phyloP scores from a whole-genome alignment of 2,888 invertebrate genomes.

The Eustalomyia histrio region DNA sequence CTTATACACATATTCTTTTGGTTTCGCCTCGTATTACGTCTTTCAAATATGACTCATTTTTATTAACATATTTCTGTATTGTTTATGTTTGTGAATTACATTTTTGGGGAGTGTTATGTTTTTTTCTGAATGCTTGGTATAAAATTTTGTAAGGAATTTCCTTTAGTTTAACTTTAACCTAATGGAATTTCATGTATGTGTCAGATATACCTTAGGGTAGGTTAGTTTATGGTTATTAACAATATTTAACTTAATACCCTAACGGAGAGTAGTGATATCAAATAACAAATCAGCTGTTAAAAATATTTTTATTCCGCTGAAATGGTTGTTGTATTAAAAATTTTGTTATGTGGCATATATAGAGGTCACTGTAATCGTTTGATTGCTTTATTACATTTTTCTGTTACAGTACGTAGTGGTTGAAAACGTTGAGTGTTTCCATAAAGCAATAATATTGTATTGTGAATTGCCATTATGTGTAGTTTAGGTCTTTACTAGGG shows the following conservation, averaged over 20 bases:
- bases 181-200: slow-evolving; percentile 35
- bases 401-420: not conserved
- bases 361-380: not conserved
- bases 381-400: not conserved
- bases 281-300: not conserved
- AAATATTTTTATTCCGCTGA: not conserved
- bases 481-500: too few relatives aligned
- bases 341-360: not conserved
- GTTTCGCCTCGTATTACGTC: not conserved
- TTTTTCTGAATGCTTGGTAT: slow-evolving; percentile 73
- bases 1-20: not conserved
- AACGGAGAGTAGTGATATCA: not conserved
- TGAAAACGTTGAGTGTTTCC: too few relatives aligned
- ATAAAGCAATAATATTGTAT: too few relatives aligned
- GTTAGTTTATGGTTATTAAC: not conserved
- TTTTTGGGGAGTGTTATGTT: not conserved
- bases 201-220: slow-evolving; percentile 6
- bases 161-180: slow-evolving; percentile 67
- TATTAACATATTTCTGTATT: slow-evolving; percentile 47
- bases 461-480: too few relatives aligned
- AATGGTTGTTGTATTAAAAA: not conserved
- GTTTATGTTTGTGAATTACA: not conserved
- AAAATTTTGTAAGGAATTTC: slow-evolving; percentile 78
- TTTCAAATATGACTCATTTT: slow-evolving; percentile 37
- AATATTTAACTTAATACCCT: not conserved